These are phyloP conservation scores for Enteromius fasciolatus DNA, from an alignment of 2,797 vertebrate species.

Conservation along the genomic window DNA sequence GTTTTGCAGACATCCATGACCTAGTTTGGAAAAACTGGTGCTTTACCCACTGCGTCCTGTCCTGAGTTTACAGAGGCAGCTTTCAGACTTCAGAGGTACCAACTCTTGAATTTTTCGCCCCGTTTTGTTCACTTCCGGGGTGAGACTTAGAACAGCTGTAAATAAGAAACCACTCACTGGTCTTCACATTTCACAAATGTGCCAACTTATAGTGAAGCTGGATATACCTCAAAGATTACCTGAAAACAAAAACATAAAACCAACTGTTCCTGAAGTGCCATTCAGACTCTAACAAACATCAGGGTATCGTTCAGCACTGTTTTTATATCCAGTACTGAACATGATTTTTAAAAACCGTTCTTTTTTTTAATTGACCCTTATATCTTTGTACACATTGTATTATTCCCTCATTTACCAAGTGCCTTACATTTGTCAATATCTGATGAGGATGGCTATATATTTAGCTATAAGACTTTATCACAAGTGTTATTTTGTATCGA, in stretches of 20 bases:
- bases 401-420: constrained; percentile 5
- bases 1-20: constrained; percentile 8
- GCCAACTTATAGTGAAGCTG: neutral
- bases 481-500: constrained; percentile 7
- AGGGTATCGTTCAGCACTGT: constrained; percentile 19
- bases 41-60: constrained; percentile 11
- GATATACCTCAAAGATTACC: constrained; percentile 30
- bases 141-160: constrained; percentile 2
- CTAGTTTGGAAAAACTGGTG: constrained; percentile 24
- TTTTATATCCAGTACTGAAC: neutral
- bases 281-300: constrained; percentile 23
- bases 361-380: neutral
- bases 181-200: neutral
- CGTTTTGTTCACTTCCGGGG: neutral
- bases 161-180: constrained; percentile 9
- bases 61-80: constrained; percentile 21
- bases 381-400: neutral
- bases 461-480: neutral
- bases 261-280: constrained; percentile 7
- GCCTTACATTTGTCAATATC: neutral
- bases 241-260: neutral
- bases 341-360: neutral
- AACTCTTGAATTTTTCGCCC: constrained; percentile 5
- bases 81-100: constrained; percentile 25
- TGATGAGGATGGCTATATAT: constrained; percentile 3